Evolutionary conservation across 2,888 invertebrate species (phyloP), one percentile per base, ranked within the genome.

Genomic region (Lobophora halterata): DNA sequence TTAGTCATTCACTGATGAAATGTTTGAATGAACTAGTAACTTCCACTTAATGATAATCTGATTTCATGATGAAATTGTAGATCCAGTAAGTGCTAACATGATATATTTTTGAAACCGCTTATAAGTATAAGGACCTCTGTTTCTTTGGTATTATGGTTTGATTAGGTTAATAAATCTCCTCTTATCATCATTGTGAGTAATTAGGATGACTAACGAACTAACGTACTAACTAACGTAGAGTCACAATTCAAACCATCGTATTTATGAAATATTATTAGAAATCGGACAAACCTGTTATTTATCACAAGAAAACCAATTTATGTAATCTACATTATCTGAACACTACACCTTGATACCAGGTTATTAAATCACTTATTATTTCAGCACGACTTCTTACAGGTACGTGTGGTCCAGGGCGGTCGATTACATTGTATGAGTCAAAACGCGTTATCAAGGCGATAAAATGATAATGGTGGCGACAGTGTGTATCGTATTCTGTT

Each of bases 401-500:
- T 43, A 71, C 78, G 77, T 76, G 71, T 64, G 59, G 52, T 47
- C 61, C 42, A 50, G 27, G 38, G 58, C 46, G 52, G 44, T 48
- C 52, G 68, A 67, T 69, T 69, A 68, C 71, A 74, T 72, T 71
- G 74, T 79, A 59, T 79, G 80, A 75, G 64, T 70, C 71, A 72
- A 77, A 66, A 77, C 71, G 72, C 65, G 67, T 76, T 82, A 80
- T 82, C 82, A 64, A 54, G 71, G 71, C n/a, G n/a, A n/a, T n/a
- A 71, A 74, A 75, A 70, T 54, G 74, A 76, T 75, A 75, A 71
- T 55, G 56, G 58, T 68, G 63, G 75, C 64, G 60, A 72, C 73
- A 69, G 58, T 51, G 45, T 47, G 38, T 31, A 35, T 28, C 28
- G 6, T 23, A 16, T 45, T 38, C 41, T 41, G 23, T 19, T 27